phyloP scores from a whole-genome alignment of 2,113 vertebrate species.

The Rostratula benghalensis region DNA sequence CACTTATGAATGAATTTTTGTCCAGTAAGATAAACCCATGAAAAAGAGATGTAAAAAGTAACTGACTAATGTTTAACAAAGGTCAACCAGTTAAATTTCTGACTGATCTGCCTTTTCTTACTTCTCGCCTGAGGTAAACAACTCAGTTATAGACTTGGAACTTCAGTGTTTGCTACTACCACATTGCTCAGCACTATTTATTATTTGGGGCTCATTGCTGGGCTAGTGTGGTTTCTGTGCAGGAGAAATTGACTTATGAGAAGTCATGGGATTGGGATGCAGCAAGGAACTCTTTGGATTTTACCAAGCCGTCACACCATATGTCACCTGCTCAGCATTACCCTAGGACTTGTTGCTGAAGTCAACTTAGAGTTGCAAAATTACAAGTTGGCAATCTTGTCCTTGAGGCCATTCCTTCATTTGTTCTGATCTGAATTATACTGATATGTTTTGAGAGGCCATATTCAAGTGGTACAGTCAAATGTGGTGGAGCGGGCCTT shows the following conservation, averaged over 20 bases:
- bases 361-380: neutral
- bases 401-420: neutral
- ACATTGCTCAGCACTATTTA: neutral
- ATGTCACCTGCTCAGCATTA: neutral
- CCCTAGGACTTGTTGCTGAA: neutral
- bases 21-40: neutral
- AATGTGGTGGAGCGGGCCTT: neutral
- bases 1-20: neutral
- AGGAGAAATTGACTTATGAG: neutral
- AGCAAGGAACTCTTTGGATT: neutral
- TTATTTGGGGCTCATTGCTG: neutral
- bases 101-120: neutral
- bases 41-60: neutral
- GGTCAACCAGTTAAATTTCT: neutral
- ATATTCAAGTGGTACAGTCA: neutral
- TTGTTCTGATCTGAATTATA: neutral
- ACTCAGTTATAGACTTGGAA: neutral
- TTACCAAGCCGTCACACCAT: neutral
- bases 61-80: neutral
- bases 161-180: neutral
- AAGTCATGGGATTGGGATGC: neutral
- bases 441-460: rapidly evolving
- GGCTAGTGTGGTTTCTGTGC: neutral
- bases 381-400: neutral
- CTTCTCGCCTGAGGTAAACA: neutral